Conservation (phyloP, 2,797 vertebrate genomes). For the Pseudochromis fuscus region DNA sequence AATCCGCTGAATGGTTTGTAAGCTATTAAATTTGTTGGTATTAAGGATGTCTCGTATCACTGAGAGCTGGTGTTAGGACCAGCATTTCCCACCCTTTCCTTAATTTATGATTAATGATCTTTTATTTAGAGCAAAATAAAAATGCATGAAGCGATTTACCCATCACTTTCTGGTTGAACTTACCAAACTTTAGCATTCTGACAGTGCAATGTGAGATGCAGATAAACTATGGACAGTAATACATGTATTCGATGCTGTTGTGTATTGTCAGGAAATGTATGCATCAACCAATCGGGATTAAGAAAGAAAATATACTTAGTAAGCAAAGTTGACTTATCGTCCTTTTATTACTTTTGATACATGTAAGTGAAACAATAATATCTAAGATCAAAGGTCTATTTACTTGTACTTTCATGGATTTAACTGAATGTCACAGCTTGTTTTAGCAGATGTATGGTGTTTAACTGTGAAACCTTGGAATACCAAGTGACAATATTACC, state of each 20-base stretch:
- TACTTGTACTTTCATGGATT: no score
- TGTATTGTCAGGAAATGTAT: not conserved
- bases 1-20: slow-evolving; percentile 49
- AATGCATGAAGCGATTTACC: slow-evolving; percentile 22
- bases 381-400: no score
- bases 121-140: slow-evolving; percentile 26
- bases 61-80: slow-evolving; percentile 20
- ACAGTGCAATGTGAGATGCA: not conserved
- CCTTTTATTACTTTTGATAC: no score
- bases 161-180: not conserved
- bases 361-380: no score
- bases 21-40: slow-evolving; percentile 58
- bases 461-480: no score
- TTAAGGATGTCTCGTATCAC: slow-evolving; percentile 46
- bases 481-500: no score
- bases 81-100: slow-evolving; percentile 26
- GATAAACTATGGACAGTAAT: slow-evolving; percentile 1
- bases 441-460: no score
- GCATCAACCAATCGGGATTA: no score
- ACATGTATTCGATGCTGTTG: not conserved
- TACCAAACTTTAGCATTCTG: not conserved
- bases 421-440: no score
- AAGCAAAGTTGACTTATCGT: no score
- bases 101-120: slow-evolving; percentile 65
- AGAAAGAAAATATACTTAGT: no score